Base-by-base conservation (phyloP, 2,888 invertebrate genomes). In the Schizotus pectinicornis region DNA sequence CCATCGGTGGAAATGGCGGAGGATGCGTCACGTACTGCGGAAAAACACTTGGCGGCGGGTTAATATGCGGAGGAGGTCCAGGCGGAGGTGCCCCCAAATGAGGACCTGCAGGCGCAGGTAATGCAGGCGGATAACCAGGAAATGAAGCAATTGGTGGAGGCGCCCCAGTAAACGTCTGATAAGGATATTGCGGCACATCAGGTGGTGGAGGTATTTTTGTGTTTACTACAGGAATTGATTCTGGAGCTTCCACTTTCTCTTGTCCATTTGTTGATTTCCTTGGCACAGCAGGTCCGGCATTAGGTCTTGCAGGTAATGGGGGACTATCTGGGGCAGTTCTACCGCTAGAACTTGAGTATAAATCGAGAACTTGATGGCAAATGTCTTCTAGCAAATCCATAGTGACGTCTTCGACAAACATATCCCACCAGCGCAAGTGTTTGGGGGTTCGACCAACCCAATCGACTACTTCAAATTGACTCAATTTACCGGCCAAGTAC, bases 321-420 rank as follows among this genome's bases (percentile, higher is more conserved):
- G 91, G 91, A 64, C 91, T 86, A 53, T 89, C 89, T 0, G 85
- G 84, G 8, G 86, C 85, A 7, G 63, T 62, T 35, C 61, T 56
- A 5, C 65, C 36, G 30, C 63, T 63, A 33, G 47, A 84, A 83
- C 62, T 91, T 68, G 93, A 92, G 80, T 98, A 98, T 57, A 98
- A 81, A 80, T 98, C 98, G 62, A 98, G 79, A 63, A 92, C 92
- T 84, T 93, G 97, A 81, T 98, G 98, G 72, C 98, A 98, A 66
- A 98, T 95, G 80, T 97, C 97, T 82, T 99, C 98, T 37, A 99
- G 82, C 50, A 98, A 83, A 71, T 96, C 95, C 86, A 94, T 91
- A 0, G 94, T 92, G 31, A 98, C 90, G 74, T 96, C 96, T 72
- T 95, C 94, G 0, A 98, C 94, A 77, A 96, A 96, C 89, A 94